These are phyloP conservation scores for Protosalanx chinensis DNA, from an alignment of 2,797 vertebrate species.

Conservation along the genomic window DNA sequence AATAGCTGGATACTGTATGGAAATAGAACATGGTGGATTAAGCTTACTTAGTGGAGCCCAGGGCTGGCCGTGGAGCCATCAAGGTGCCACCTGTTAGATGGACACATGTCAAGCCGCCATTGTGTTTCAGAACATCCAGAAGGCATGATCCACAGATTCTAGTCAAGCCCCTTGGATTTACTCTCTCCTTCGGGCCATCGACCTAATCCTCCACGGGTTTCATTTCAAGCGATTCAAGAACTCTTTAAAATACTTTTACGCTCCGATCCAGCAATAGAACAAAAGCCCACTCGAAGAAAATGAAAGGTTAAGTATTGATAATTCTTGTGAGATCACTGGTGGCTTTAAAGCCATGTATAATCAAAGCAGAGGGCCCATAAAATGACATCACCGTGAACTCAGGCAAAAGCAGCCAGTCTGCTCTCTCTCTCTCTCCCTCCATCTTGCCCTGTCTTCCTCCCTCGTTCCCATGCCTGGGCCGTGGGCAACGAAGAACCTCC, in stretches of 20 bases:
- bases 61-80: conserved; percentile 1
- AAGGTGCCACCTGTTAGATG: conserved; percentile 30
- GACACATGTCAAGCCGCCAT: conserved; percentile 37
- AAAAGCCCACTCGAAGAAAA: conserved; percentile 51
- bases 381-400: conserved; percentile 53
- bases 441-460: conserved; percentile 3
- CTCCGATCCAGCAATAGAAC: conserved; percentile 48
- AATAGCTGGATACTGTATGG: not conserved
- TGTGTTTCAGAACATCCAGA: conserved; percentile 30
- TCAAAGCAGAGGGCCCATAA: conserved; percentile 49
- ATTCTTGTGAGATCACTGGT: conserved; percentile 56
- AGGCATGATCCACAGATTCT: conserved; percentile 46
- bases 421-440: conserved; percentile 8
- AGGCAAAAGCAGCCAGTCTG: not conserved
- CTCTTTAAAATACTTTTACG: conserved; percentile 54
- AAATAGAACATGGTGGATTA: conserved; percentile 5
- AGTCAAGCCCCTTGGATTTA: conserved; percentile 44
- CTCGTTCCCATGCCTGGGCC: conserved; percentile 58
- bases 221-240: conserved; percentile 43
- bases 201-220: conserved; percentile 55
- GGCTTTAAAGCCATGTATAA: conserved; percentile 52
- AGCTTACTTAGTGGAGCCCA: not conserved
- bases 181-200: conserved; percentile 40
- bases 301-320: conserved; percentile 58
- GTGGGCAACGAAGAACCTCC: conserved; percentile 41